A percentile compares a stretch with the other conserved stretches of the same genome.
phyloP scores from a whole-genome alignment of 2,888 invertebrate genomes.

The Drosophila diplacantha region DNA sequence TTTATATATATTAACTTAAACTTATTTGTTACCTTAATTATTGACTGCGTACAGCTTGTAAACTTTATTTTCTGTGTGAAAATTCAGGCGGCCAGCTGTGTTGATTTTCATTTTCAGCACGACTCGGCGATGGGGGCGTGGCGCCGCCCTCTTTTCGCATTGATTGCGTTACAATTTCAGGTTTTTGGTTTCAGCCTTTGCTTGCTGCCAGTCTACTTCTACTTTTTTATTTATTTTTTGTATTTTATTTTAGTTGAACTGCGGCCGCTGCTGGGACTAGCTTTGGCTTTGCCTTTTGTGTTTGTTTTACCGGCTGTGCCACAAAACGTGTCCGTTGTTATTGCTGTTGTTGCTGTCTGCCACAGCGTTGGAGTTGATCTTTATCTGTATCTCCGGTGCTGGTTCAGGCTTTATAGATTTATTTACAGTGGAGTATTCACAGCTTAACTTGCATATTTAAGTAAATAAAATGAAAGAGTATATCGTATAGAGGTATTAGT shows the following conservation, averaged over 20 bases:
- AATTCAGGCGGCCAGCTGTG: slow-evolving; percentile 50
- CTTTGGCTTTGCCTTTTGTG: slow-evolving; percentile 23
- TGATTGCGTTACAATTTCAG: slow-evolving; percentile 73
- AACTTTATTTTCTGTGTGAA: slow-evolving; percentile 8
- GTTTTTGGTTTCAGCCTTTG: slow-evolving; percentile 51
- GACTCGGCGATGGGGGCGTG: slow-evolving; percentile 45
- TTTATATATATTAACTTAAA: not conserved
- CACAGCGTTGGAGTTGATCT: slow-evolving; percentile 64
- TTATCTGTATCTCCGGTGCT: slow-evolving; percentile 66
- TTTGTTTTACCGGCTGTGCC: slow-evolving; percentile 64
- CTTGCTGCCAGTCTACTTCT: slow-evolving; percentile 53
- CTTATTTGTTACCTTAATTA: not conserved
- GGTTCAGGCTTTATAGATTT: slow-evolving; percentile 51
- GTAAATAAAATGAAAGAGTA: not conserved
- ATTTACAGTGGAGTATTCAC: slow-evolving; percentile 30
- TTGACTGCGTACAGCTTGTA: not conserved
- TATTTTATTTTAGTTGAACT: slow-evolving; percentile 9
- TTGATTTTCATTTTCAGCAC: slow-evolving; percentile 71
- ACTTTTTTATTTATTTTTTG: slow-evolving; percentile 33
- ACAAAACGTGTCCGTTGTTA: slow-evolving; percentile 67
- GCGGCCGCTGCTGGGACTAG: too few species aligned
- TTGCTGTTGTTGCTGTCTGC: slow-evolving; percentile 49
- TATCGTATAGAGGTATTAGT: too few species aligned
- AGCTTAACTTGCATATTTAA: not conserved
- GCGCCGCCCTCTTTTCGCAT: slow-evolving; percentile 61